Evolutionary conservation across 2,888 invertebrate genomes (phyloP).

Genomic region (Parnassius glacialis): DNA sequence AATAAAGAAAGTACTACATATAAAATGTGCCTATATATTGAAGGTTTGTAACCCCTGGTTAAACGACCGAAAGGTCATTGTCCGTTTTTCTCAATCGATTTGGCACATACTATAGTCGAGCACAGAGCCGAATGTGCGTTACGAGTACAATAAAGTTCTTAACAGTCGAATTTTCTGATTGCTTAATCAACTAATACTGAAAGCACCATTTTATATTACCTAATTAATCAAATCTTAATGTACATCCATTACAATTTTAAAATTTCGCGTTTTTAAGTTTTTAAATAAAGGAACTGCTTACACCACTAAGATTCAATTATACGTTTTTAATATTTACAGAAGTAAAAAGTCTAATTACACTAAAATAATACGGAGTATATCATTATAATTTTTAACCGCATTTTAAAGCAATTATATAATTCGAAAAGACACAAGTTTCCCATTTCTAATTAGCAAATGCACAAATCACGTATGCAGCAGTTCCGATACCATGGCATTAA

Average conservation of each 20-base stretch:
- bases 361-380: constrained; percentile 11
- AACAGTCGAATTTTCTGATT: constrained; percentile 54
- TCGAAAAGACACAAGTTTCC: neutral
- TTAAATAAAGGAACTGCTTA: constrained; percentile 9
- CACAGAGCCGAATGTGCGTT: constrained; percentile 56
- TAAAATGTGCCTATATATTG: too few relatives aligned
- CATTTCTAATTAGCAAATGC: constrained; percentile 2
- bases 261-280: constrained; percentile 40
- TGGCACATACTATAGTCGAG: too few relatives aligned
- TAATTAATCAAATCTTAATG: constrained; percentile 54
- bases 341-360: neutral
- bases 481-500: constrained; percentile 5
- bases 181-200: constrained; percentile 77
- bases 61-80: too few relatives aligned
- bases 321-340: constrained; percentile 7
- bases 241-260: constrained; percentile 50
- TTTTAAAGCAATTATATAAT: neutral
- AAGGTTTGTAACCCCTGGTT: too few relatives aligned
- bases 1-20: too few relatives aligned
- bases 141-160: constrained; percentile 37
- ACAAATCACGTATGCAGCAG: constrained; percentile 3
- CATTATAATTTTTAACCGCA: neutral
- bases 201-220: constrained; percentile 73
- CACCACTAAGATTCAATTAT: constrained; percentile 1
- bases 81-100: too few relatives aligned